Percentiles rank a stretch among this genome's conserved stretches.
Evolutionary conservation across 2,113 vertebrate genomes (phyloP).

Genomic region (Sisor rabdophorus): DNA sequence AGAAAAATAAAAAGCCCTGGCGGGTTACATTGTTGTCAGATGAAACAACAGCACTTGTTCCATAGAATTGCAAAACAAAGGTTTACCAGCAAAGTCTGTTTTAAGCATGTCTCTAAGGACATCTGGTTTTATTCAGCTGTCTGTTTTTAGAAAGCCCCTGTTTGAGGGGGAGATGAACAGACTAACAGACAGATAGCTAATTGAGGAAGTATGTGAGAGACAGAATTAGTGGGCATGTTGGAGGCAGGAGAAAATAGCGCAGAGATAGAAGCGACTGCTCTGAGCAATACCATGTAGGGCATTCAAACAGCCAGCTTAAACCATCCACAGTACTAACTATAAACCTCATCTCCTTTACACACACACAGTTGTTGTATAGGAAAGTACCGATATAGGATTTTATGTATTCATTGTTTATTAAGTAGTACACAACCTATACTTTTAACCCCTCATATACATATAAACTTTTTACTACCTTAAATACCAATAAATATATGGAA

Average conservation of each 20-base stretch:
- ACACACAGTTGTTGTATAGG: background rate
- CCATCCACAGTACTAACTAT: background rate
- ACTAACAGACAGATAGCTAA: constrained; percentile 20
- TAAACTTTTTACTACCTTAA: no score
- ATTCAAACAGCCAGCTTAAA: constrained; percentile 28
- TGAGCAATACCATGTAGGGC: constrained; percentile 41
- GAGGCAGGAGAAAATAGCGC: constrained; percentile 55
- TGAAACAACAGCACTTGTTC: constrained; percentile 25
- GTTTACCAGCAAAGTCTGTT: background rate
- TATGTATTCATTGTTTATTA: background rate
- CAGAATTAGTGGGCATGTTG: constrained; percentile 46
- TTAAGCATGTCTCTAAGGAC: constrained; percentile 3
- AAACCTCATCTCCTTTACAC: background rate
- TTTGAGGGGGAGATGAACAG: background rate
- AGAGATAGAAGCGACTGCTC: constrained; percentile 43
- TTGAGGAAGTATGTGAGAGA: constrained; percentile 41
- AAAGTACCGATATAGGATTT: no score
- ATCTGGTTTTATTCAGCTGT: background rate
- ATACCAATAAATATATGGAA: no score
- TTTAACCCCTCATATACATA: no score
- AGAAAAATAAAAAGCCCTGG: background rate
- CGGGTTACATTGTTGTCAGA: constrained; percentile 25
- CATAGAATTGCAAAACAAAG: constrained; percentile 16
- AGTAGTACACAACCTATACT: no score
- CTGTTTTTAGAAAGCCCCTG: constrained; percentile 43